phyloP scores from a whole-genome alignment of 2,888 invertebrate species.

The Quadriops clusia region DNA sequence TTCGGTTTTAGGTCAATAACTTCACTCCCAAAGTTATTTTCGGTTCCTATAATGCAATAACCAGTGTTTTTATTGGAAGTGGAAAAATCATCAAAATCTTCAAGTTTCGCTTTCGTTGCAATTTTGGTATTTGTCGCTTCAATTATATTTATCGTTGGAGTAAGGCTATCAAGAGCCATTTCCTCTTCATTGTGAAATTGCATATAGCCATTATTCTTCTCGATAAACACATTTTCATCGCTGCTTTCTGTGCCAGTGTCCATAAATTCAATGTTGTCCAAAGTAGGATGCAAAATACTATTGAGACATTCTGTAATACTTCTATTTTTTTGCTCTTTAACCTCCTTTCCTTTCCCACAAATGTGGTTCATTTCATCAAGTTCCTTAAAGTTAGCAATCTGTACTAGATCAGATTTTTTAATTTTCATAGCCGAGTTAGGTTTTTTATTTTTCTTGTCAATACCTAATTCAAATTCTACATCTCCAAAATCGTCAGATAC shows the following conservation, averaged over 20 bases:
- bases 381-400: constrained; percentile 29
- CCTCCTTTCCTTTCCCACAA: constrained; percentile 29
- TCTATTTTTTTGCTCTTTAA: constrained; percentile 19
- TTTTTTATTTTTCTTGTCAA: too few species aligned
- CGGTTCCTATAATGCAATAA: constrained; percentile 27
- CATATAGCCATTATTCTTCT: constrained; percentile 54
- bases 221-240: constrained; percentile 45
- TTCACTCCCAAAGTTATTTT: constrained; percentile 25
- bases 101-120: constrained; percentile 29
- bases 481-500: constrained; percentile 65
- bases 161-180: constrained; percentile 31
- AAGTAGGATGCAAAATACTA: constrained; percentile 37
- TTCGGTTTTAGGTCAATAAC: constrained; percentile 27
- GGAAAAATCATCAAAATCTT: constrained; percentile 17
- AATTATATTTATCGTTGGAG: constrained; percentile 25
- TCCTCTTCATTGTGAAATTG: constrained; percentile 48
- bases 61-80: constrained; percentile 27
- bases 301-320: constrained; percentile 25
- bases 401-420: constrained; percentile 20
- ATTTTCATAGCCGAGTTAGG: constrained; percentile 28
- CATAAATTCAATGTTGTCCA: constrained; percentile 75
- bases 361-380: constrained; percentile 31
- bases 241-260: constrained; percentile 74
- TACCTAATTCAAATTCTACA: constrained; percentile 47
- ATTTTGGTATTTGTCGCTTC: constrained; percentile 31